Percentiles rank a stretch among this genome's conserved stretches.
Conservation (phyloP, 2,888 invertebrate genomes). For the Choristoneura rosaceana region DNA sequence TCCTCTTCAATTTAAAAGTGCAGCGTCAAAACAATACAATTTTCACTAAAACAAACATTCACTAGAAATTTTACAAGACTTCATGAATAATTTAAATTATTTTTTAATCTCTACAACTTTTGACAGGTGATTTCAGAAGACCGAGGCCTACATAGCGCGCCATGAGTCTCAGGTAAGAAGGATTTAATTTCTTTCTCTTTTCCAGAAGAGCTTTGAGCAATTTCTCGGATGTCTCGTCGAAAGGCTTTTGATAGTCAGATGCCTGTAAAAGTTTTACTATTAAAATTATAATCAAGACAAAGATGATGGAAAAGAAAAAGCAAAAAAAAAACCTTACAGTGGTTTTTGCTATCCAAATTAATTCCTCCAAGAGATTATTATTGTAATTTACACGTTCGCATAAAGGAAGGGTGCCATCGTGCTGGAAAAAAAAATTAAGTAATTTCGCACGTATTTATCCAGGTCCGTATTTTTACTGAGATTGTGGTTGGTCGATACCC, state of each 20-base stretch:
- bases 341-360: slow-evolving; percentile 78
- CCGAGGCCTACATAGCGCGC: slow-evolving; percentile 80
- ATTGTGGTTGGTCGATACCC: too few species aligned
- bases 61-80: neutral
- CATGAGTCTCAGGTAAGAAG: slow-evolving; percentile 78
- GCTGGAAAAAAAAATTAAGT: slow-evolving; percentile 56
- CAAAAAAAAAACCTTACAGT: slow-evolving; percentile 65
- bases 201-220: slow-evolving; percentile 68
- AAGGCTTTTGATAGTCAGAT: slow-evolving; percentile 73
- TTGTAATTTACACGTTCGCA: slow-evolving; percentile 62
- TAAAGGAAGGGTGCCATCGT: slow-evolving; percentile 65
- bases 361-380: slow-evolving; percentile 71
- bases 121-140: slow-evolving; percentile 60
- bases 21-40: neutral
- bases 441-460: neutral
- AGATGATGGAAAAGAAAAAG: neutral
- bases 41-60: neutral
- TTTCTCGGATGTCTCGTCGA: slow-evolving; percentile 69
- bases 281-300: slow-evolving; percentile 18
- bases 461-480: too few species aligned
- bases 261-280: slow-evolving; percentile 58
- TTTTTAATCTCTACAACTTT: neutral
- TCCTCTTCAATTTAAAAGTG: neutral
- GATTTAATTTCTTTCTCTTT: slow-evolving; percentile 74
- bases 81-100: neutral